Evolutionary conservation across 2,888 invertebrate genomes (phyloP).

Genomic region (Mimachlamys varia): DNA sequence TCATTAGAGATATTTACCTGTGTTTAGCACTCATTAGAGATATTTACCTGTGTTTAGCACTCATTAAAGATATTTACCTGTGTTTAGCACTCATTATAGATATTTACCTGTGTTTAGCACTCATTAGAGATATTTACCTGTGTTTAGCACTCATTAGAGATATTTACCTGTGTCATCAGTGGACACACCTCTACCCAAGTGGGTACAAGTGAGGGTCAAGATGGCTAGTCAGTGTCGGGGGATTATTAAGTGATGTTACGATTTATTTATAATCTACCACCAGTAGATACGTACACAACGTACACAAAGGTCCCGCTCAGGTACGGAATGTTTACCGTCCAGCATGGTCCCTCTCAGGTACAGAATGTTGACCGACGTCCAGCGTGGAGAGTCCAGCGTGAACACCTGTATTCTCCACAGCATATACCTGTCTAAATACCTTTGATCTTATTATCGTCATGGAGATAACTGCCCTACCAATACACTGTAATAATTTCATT

Average conservation of each 20-base stretch:
- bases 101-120: too few species aligned
- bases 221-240: not conserved
- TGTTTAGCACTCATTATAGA: too few species aligned
- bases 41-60: not conserved
- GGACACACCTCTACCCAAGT: not conserved
- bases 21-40: not conserved
- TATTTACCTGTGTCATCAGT: not conserved
- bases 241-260: not conserved
- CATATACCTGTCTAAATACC: not conserved
- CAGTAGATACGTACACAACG: not conserved
- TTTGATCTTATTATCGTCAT: conserved; percentile 24
- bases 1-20: too few species aligned
- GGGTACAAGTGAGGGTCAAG: conserved; percentile 2
- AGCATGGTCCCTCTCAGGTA: not conserved
- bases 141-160: not conserved
- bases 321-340: not conserved
- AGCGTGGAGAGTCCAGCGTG: not conserved
- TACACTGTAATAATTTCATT: conserved; percentile 31
- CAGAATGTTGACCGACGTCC: not conserved
- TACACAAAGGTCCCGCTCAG: not conserved
- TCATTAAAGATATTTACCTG: not conserved
- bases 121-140: too few species aligned
- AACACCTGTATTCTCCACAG: not conserved
- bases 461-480: conserved; percentile 15
- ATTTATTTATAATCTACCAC: not conserved